A percentile compares a stretch with the other conserved stretches of the same genome.
phyloP scores from a whole-genome alignment of 2,113 vertebrate species.

The Syrmaticus mikado region DNA sequence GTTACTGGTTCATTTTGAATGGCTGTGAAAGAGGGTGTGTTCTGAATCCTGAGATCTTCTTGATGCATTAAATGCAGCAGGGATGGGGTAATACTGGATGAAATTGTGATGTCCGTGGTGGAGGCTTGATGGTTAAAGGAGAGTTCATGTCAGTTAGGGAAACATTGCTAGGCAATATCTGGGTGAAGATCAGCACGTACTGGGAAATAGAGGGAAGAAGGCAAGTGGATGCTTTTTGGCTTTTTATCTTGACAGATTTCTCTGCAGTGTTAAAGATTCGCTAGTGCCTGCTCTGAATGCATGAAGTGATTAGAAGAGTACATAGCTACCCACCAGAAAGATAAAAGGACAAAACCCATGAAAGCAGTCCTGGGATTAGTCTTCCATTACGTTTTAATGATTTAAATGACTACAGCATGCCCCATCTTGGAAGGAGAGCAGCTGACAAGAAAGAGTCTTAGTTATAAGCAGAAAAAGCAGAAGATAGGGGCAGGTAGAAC shows the following conservation, averaged over 20 bases:
- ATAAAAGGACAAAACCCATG: neutral
- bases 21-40: neutral
- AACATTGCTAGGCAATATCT: neutral
- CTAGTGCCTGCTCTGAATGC: neutral
- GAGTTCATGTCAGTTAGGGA: neutral
- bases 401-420: neutral
- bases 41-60: neutral
- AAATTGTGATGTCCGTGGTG: neutral
- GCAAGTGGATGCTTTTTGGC: neutral
- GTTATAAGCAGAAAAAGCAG: neutral
- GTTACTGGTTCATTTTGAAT: neutral
- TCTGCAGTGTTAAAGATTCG: neutral
- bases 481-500: neutral
- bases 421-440: neutral
- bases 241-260: neutral
- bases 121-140: neutral
- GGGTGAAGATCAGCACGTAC: neutral
- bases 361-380: neutral
- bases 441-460: neutral
- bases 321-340: neutral
- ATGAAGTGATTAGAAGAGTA: neutral
- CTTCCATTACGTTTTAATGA: neutral
- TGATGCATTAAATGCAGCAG: neutral
- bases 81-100: neutral
- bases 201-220: neutral